Evolutionary conservation across 2,113 vertebrate genomes (phyloP).

Genomic region (sheep (Ovis aries)): ARS-UI_Ramb_v3.0 NC_056065.1:61474001-61474500

Average conservation of each 20-base stretch:
- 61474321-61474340: neutral
- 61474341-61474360: neutral
- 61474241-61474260: too few relatives aligned
- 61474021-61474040: neutral
- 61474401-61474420: neutral
- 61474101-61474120: accelerated
- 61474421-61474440: neutral
- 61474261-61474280: too few relatives aligned
- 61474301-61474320: neutral
- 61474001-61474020: accelerated
- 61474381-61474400: neutral
- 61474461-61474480: neutral
- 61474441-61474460: neutral
- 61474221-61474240: neutral
- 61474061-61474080: neutral
- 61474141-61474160: neutral
- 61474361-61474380: neutral
- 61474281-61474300: neutral
- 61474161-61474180: neutral
- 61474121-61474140: neutral
- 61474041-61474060: neutral
- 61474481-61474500: neutral
- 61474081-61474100: accelerated
- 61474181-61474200: neutral
- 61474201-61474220: neutral